Evolutionary conservation across 2,113 vertebrate species (phyloP), one percentile per base, ranked within the genome.

Genomic region (Lasiurus cinereus): DNA sequence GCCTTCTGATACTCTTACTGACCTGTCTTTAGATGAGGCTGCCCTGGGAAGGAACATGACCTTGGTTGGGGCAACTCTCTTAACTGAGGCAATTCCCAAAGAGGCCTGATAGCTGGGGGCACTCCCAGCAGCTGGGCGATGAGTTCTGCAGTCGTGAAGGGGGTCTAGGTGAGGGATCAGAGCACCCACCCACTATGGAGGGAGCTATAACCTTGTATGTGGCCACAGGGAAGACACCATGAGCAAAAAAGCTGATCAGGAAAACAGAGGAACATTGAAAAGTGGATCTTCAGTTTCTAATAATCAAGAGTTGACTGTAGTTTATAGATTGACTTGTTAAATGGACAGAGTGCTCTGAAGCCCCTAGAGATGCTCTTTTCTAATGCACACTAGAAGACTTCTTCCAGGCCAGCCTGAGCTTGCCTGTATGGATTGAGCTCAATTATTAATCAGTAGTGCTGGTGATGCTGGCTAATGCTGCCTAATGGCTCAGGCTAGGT

Each of bases 401-500:
- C 72, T 92, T 96, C 31, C 80, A 72, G 52, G 96, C 93, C 50
- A 33, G 93, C 14, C 18, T 72, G 92, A 97, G 78, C 90, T 84
- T 12, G 39, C 56, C 54, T 31, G 78, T 92, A 97, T 95, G 93
- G 97, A 98, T 93, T 6, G 62, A 92, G 84, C 96, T 98, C 85
- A 98, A 98, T 98, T 98, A 98, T 98, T 98, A 96, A 98, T 97
- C 96, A 93, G 97, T 90, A 76, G 33, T 14, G n/a, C 72, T 84
- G 96, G 90, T 48, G 82, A 91, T 95, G 94, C 74, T 94, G 93
- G 79, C 67, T 97, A 97, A 97, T 96, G 76, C 33, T 95, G 48
- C 64, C 66, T 95, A 90, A 92, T 94, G 90, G 96, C 79, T 19
- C 16, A 62, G 86, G n/a, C 36, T 64, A 87, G 88, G 83, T 69